phyloP scores from a whole-genome alignment of 1,140 invertebrate species.

The Eciton burchellii region DNA sequence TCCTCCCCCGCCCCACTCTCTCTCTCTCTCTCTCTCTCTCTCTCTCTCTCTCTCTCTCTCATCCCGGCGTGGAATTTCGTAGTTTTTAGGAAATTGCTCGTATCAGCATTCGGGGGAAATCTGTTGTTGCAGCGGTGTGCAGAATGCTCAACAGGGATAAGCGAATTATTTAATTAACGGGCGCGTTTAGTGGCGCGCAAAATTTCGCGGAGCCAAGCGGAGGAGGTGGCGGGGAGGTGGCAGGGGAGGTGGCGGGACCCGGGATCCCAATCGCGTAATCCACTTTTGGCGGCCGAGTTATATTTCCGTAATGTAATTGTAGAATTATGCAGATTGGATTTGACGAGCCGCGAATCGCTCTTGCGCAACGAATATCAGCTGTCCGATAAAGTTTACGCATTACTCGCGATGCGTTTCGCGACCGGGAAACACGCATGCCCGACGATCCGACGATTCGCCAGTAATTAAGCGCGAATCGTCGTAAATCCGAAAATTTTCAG shows the following conservation, averaged over 20 bases:
- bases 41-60: no score
- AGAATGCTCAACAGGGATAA: slow-evolving; percentile 48
- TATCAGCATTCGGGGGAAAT: slow-evolving; percentile 30
- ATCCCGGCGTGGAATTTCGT: no score
- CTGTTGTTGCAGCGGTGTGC: slow-evolving; percentile 46
- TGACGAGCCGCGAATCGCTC: slow-evolving; percentile 41
- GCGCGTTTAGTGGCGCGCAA: slow-evolving; percentile 51
- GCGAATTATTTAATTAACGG: slow-evolving; percentile 58
- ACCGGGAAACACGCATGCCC: not conserved
- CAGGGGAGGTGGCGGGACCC: no score
- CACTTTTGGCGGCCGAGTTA: slow-evolving; percentile 50
- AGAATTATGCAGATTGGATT: slow-evolving; percentile 59
- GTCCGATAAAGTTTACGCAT: slow-evolving; percentile 37
- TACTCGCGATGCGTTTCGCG: not conserved
- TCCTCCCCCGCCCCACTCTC: no score
- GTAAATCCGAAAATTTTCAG: no score
- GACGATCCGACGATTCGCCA: no score
- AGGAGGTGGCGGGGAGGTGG: no score
- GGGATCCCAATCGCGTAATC: slow-evolving; percentile 50
- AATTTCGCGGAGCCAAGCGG: slow-evolving; percentile 43
- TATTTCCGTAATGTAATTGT: slow-evolving; percentile 61
- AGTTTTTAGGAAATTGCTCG: slow-evolving; percentile 18
- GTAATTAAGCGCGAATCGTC: no score
- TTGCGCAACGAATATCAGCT: slow-evolving; percentile 56
- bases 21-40: no score